Evolutionary conservation across 2,888 invertebrate species (phyloP), one percentile per base, ranked within the genome.

Genomic region (Drosophila dives): DNA sequence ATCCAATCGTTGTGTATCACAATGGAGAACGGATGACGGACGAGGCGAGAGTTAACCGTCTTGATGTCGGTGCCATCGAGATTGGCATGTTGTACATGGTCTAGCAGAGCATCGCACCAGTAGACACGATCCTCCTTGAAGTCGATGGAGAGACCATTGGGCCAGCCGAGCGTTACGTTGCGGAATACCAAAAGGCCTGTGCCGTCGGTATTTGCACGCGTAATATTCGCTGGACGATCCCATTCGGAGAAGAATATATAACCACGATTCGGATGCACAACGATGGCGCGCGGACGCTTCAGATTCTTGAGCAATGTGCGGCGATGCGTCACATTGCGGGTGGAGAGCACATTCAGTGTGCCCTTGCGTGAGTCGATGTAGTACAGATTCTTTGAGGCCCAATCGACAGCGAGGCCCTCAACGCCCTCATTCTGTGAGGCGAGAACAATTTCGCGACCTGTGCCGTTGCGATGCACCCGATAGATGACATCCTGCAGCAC

Each of bases 371-470:
- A 97, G 91, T 99, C 98, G 62, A 99, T 98, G 92, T 98, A 99
- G 93, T 98, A 99, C 8, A 99, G 94, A 93, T 98, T 98, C 92
- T 98, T 98, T 0, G 98, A 96, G 0, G 97, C 97, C 99, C 99
- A 99, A 92, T 99, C 98, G 1, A 98, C 97, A 0, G 98, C 98
- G 65, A 99, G 93, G 0, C 99, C 98, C 94, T 99, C 99, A 0
- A 99, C 98, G 0, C 99, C 99, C 93, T 99, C 99, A 91, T 99
- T 99, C 92, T 99, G 98, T 1, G 98, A 98, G 1, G 99, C 98
- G 42, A 99, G 92, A 0, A 99, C 98, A 64, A 98, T 98, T 93
- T 98, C 98, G 33, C 96, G 95, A 0, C 96, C 95, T 0, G 96
- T 96, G 53, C 97, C 97, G 84, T 96, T 97, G 72, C 96, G 94